These are phyloP conservation scores for Lathamus discolor DNA, from an alignment of 2,113 vertebrate species.

Conservation along the genomic window DNA sequence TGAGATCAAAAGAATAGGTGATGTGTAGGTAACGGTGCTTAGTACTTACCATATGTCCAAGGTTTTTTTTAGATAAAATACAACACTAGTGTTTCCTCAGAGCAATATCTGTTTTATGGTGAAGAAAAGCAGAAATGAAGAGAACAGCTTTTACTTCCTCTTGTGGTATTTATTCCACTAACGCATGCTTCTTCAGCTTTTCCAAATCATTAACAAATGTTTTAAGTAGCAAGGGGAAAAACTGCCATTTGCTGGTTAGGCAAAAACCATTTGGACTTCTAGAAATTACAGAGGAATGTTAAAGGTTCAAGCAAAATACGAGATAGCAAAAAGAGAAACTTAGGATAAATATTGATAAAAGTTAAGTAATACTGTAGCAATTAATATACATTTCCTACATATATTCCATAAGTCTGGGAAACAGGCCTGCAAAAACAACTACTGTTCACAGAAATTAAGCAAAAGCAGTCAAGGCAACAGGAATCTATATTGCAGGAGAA, in stretches of 20 bases:
- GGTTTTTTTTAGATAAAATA: neutral
- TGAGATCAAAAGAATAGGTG: neutral
- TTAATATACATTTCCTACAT: neutral
- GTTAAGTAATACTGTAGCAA: neutral
- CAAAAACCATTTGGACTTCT: constrained; percentile 37
- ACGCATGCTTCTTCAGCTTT: neutral
- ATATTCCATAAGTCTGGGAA: neutral
- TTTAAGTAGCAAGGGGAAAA: neutral
- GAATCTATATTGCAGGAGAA: neutral
- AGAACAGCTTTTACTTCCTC: neutral
- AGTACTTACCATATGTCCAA: neutral
- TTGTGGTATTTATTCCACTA: neutral
- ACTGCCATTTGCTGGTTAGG: constrained; percentile 14
- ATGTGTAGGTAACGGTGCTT: neutral
- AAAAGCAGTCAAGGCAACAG: neutral
- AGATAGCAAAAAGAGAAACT: neutral
- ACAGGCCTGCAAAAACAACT: neutral
- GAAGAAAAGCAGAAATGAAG: neutral
- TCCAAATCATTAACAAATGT: constrained; percentile 38
- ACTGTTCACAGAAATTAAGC: neutral
- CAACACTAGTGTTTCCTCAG: neutral
- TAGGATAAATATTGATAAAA: constrained; percentile 31
- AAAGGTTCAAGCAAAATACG: constrained; percentile 31
- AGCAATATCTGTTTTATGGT: neutral
- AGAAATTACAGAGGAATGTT: constrained; percentile 6